Evolutionary conservation across 2,113 vertebrate genomes (phyloP).

Genomic region (Ia io): DNA sequence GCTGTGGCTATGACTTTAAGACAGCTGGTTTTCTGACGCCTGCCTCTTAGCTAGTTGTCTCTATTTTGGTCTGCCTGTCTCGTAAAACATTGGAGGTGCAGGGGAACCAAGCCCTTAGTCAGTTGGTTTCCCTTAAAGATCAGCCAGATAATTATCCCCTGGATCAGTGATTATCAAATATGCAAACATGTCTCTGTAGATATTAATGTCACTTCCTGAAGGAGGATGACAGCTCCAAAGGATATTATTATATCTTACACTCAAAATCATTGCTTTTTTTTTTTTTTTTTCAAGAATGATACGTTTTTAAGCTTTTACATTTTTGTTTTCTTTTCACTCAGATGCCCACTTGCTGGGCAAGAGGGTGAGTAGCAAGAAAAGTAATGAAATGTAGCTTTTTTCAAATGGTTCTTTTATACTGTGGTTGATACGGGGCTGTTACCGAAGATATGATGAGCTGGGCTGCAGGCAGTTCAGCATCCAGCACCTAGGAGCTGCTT

Average conservation of each 20-base stretch:
- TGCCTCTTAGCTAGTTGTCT: background rate
- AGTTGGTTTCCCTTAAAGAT: background rate
- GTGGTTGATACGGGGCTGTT: background rate
- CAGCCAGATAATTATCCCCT: background rate
- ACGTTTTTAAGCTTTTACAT: background rate
- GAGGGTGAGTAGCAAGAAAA: slow-evolving; percentile 15
- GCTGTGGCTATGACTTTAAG: background rate
- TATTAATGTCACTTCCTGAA: background rate
- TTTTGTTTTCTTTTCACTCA: background rate
- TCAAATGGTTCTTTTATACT: slow-evolving; percentile 7
- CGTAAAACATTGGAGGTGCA: too few relatives aligned
- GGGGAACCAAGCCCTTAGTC: background rate
- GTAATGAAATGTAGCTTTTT: background rate
- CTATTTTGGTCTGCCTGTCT: background rate
- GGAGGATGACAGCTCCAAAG: background rate
- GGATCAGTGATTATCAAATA: background rate
- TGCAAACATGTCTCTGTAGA: background rate
- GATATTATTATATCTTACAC: background rate
- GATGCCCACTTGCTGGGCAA: background rate
- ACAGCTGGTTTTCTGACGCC: background rate
- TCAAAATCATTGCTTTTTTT: background rate
- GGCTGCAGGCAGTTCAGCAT: slow-evolving; percentile 49
- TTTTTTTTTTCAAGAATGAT: background rate
- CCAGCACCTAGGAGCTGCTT: background rate
- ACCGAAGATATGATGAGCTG: background rate